Evolutionary conservation across 2,113 vertebrate species (phyloP).

Genomic region (Vulpes ferrilata): DNA sequence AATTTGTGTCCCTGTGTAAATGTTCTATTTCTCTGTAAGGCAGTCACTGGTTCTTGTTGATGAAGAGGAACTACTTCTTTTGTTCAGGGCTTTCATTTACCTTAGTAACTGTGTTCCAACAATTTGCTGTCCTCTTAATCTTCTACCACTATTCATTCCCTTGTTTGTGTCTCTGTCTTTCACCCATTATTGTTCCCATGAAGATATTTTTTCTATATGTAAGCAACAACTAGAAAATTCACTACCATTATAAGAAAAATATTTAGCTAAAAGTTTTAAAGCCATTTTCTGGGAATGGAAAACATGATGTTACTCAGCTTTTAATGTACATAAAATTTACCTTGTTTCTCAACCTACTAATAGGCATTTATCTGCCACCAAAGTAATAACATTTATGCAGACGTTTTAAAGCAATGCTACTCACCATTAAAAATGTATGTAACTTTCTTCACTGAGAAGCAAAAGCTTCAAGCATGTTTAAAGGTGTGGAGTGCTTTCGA

Average conservation of each 20-base stretch:
- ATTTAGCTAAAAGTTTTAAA: not conserved
- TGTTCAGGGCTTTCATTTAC: not conserved
- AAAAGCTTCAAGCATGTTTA: not conserved
- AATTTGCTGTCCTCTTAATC: not conserved
- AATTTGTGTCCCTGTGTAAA: not conserved
- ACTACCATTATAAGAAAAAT: not conserved
- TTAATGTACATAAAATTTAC: not conserved
- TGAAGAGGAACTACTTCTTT: not conserved
- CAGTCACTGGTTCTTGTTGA: not conserved
- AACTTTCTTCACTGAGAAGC: not conserved
- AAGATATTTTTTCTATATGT: conserved; percentile 8
- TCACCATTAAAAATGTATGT: not conserved
- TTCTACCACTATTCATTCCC: not conserved
- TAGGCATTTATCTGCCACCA: not conserved
- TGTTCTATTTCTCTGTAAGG: not conserved
- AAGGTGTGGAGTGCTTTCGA: not conserved
- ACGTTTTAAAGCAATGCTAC: not conserved
- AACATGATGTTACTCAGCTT: not conserved
- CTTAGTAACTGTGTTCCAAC: not conserved
- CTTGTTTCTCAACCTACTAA: not conserved
- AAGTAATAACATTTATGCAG: not conserved
- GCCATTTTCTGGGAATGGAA: conserved; percentile 1
- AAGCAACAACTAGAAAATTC: not conserved
- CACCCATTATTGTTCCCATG: not conserved
- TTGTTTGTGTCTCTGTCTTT: not conserved